Evolutionary conservation across 1,140 invertebrate genomes (phyloP), one percentile per base, ranked within the genome.

Genomic region (Ceratina australensis): DNA sequence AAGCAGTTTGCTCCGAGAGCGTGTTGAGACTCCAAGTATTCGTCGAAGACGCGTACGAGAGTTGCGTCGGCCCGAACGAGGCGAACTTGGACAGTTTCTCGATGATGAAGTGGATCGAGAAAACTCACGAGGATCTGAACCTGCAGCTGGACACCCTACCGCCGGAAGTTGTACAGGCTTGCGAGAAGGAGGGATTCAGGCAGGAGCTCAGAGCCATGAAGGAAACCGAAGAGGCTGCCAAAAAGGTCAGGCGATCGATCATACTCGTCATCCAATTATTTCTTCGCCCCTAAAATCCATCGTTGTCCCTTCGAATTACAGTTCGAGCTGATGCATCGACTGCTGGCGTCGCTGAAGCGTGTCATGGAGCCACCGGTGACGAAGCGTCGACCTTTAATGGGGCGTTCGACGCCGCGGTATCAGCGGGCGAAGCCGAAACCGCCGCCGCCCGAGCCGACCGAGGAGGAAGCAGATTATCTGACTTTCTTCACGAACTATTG

Each of bases 21-120:
- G 93, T 94, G 13, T 86, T 95, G 10, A 93, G 93, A 78, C 83
- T 95, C 63, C 92, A 93, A 83, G 93, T 95, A 63, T 94, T 93
- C 83, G 91, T 95, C 24, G 94, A 95, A 85, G 94, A 94, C 69
- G 93, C 95, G 15, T 96, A 95, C 84, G 94, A 95, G 85, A 92
- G 92, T 78, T 91, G 94, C 52, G 92, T 95, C 73, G 93, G 88
- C 68, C 90, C 90, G 79, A 95, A 93, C 87, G 93, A 93, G 81
- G 93, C 84, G 75, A 91, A 92, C 75, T 91, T 93, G 64, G 93
- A 90, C 81, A 91, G 88, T 65, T 94, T 89, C 82, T 90, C 89
- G 81, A 95, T 94, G 91, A 94, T 95, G 93, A 93, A 92, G 85
- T 91, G 93, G 67, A 93, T 95, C 54, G 95, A 95, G 89, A 92